Percentiles rank a stretch among this genome's conserved stretches.
Conservation (phyloP, 2,888 invertebrate species). For the Drosophila quasianomalipes region DNA sequence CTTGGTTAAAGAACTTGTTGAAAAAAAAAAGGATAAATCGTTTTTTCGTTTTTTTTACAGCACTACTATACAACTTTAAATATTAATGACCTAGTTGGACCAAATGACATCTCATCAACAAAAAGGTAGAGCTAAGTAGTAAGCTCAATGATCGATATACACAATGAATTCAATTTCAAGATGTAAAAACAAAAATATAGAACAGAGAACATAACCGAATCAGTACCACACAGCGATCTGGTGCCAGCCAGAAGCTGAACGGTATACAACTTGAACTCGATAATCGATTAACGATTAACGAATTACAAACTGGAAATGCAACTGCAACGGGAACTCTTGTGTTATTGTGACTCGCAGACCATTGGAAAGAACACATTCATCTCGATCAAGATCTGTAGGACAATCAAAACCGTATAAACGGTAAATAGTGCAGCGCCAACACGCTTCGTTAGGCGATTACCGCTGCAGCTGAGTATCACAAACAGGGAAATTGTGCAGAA, state of each 20-base stretch:
- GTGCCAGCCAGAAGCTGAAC: slow-evolving; percentile 61
- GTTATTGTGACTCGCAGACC: slow-evolving; percentile 55
- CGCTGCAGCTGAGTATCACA: slow-evolving; percentile 89
- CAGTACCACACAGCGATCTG: slow-evolving; percentile 8
- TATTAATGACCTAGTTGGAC: background rate
- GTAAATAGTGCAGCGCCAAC: slow-evolving; percentile 89
- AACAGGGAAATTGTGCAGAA: slow-evolving; percentile 91
- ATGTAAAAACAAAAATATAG: background rate
- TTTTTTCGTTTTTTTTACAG: slow-evolving; percentile 3
- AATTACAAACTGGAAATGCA: slow-evolving; percentile 5
- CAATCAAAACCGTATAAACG: slow-evolving; percentile 90
- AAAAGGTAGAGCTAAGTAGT: background rate
- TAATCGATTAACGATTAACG: background rate
- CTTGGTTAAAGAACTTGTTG: slow-evolving; percentile 13
- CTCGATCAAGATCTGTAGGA: slow-evolving; percentile 92
- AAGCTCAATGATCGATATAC: slow-evolving; percentile 5
- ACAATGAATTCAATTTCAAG: slow-evolving; percentile 4
- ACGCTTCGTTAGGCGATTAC: slow-evolving; percentile 89
- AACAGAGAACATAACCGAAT: slow-evolving; percentile 1
- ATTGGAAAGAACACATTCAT: slow-evolving; percentile 89
- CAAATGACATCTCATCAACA: background rate
- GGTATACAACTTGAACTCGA: slow-evolving; percentile 29
- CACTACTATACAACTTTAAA: background rate
- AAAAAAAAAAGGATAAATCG: background rate
- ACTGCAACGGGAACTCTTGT: background rate